Conservation (phyloP, 2,113 vertebrate species). For the Lota lota region DNA sequence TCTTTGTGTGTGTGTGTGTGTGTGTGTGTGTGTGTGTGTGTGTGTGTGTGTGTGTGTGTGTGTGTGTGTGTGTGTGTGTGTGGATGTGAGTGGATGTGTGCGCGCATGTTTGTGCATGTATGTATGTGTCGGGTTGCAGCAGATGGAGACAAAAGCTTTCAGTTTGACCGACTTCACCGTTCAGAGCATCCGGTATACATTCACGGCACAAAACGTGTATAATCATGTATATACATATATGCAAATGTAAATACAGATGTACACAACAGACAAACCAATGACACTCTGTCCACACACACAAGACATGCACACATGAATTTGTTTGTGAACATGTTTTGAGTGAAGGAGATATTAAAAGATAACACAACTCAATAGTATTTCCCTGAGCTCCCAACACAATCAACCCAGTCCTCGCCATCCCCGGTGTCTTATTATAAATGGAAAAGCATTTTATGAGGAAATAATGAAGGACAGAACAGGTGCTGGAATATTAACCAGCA, state of each 20-base stretch:
- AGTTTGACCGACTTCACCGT: slow-evolving; percentile 48
- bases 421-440: neutral
- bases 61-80: slow-evolving; percentile 32
- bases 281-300: neutral
- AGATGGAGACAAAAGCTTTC: slow-evolving; percentile 66
- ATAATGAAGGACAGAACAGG: slow-evolving; percentile 43
- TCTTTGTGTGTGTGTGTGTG: slow-evolving; percentile 31
- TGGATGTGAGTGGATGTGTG: slow-evolving; percentile 2
- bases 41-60: neutral
- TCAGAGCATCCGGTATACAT: slow-evolving; percentile 46
- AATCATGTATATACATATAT: slow-evolving; percentile 4
- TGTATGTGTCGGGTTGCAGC: slow-evolving; percentile 37
- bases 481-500: slow-evolving; percentile 44
- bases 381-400: neutral
- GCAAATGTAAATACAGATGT: neutral
- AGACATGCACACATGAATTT: neutral
- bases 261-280: neutral
- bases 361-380: too few species aligned
- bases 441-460: slow-evolving; percentile 12
- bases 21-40: slow-evolving; percentile 23
- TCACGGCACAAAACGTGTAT: neutral
- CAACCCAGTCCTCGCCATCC: neutral
- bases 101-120: neutral
- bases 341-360: neutral
- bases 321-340: neutral